Conservation (phyloP, 2,797 vertebrate genomes). For the Momotus momota region DNA sequence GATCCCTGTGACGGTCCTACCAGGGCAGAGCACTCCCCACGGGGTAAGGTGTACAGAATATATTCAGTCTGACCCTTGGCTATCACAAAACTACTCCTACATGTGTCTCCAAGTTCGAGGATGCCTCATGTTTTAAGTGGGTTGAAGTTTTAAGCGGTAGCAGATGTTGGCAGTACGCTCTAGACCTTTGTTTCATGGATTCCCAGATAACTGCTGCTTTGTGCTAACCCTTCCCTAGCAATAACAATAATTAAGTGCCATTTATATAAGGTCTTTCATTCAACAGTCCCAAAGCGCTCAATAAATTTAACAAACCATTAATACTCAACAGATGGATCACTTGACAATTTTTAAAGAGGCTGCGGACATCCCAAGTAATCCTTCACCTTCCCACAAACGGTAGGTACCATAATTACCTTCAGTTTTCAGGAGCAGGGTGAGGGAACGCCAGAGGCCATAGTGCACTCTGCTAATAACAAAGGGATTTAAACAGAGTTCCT, state of each 20-base stretch:
- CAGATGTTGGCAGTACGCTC: slow-evolving; percentile 15
- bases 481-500: not conserved
- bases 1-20: not conserved
- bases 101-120: not conserved
- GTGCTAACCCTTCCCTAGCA: slow-evolving; percentile 11
- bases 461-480: not conserved
- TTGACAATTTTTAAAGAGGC: not conserved
- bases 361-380: not conserved
- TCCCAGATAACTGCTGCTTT: slow-evolving; percentile 53
- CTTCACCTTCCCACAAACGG: not conserved
- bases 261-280: slow-evolving; percentile 37
- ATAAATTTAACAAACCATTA: slow-evolving; percentile 45
- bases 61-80: not conserved
- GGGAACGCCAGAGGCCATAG: not conserved
- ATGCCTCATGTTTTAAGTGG: not conserved
- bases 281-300: not conserved
- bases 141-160: slow-evolving; percentile 24
- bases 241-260: slow-evolving; percentile 43
- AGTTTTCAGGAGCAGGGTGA: not conserved
- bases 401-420: not conserved
- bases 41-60: not conserved
- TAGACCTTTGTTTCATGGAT: slow-evolving; percentile 19
- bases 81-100: not conserved
- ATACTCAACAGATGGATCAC: not conserved
- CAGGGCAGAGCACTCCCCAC: not conserved